phyloP scores from a whole-genome alignment of 1,140 invertebrate species.

The Ceratina japonica region DNA sequence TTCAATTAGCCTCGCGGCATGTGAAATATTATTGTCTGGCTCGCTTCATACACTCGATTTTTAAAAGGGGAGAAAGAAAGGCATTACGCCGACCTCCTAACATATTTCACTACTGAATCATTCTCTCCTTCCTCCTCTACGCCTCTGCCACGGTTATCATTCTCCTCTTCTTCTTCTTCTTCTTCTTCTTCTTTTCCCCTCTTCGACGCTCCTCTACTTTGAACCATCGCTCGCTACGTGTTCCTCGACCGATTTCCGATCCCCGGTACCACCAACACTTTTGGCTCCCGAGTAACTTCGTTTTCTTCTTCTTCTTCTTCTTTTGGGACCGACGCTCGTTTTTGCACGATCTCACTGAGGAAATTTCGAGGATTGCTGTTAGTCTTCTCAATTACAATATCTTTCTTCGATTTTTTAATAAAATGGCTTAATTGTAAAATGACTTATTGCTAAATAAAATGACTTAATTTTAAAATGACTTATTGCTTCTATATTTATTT shows the following conservation, averaged over 20 bases:
- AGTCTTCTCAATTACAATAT: no score
- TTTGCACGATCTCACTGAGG: background rate
- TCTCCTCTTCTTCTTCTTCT: background rate
- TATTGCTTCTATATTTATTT: no score
- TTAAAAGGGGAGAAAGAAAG: conserved; percentile 68
- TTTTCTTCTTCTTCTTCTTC: background rate
- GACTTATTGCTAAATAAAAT: no score
- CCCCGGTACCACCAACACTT: background rate
- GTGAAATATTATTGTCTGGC: conserved; percentile 76
- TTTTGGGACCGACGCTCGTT: no score
- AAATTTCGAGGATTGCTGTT: background rate
- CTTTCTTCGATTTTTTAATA: background rate
- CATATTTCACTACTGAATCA: conserved; percentile 69
- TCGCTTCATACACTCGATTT: conserved; percentile 66
- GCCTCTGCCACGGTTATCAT: background rate
- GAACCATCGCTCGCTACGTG: background rate
- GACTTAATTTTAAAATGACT: no score
- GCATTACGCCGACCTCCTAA: conserved; percentile 65
- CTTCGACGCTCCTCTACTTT: background rate
- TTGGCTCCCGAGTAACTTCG: background rate
- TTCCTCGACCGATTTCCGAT: background rate
- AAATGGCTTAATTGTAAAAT: no score
- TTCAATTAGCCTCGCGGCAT: conserved; percentile 78
- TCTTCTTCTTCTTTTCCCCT: background rate
- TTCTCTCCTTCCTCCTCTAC: conserved; percentile 14